phyloP scores from a whole-genome alignment of 2,797 vertebrate genomes.

The Gephyroberyx darwinii region DNA sequence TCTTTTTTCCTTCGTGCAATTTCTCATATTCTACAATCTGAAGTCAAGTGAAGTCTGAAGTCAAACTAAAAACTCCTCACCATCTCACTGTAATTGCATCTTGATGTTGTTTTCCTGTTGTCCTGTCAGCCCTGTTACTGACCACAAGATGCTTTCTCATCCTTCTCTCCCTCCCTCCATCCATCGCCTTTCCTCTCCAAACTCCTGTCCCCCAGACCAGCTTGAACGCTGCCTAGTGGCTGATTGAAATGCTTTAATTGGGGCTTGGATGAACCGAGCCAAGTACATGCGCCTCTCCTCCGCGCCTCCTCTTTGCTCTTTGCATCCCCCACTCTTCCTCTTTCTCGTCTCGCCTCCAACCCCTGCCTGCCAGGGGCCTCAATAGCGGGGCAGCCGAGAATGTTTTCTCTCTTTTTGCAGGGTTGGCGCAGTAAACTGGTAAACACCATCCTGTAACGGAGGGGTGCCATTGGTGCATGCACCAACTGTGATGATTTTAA shows the following conservation, averaged over 20 bases:
- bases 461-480: conserved; percentile 52
- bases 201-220: conserved; percentile 27
- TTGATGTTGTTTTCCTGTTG: conserved; percentile 24
- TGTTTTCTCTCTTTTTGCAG: conserved; percentile 45
- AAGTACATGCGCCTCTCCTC: conserved; percentile 58
- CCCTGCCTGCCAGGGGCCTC: conserved; percentile 43
- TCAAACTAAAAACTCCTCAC: background rate
- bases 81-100: background rate
- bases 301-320: conserved; percentile 47
- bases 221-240: conserved; percentile 53
- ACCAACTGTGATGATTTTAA: conserved; percentile 62
- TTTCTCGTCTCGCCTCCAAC: conserved; percentile 44
- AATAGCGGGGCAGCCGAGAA: conserved; percentile 44
- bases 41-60: too few relatives aligned
- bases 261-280: conserved; percentile 54
- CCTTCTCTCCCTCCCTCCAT: background rate
- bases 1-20: too few relatives aligned
- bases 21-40: too few relatives aligned
- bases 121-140: conserved; percentile 28
- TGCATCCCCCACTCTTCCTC: conserved; percentile 29
- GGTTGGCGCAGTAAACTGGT: conserved; percentile 50
- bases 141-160: conserved; percentile 7
- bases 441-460: conserved; percentile 57
- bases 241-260: conserved; percentile 71
- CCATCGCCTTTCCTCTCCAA: conserved; percentile 25